phyloP scores from a whole-genome alignment of 2,888 invertebrate genomes.

The Drosophila cracens region DNA sequence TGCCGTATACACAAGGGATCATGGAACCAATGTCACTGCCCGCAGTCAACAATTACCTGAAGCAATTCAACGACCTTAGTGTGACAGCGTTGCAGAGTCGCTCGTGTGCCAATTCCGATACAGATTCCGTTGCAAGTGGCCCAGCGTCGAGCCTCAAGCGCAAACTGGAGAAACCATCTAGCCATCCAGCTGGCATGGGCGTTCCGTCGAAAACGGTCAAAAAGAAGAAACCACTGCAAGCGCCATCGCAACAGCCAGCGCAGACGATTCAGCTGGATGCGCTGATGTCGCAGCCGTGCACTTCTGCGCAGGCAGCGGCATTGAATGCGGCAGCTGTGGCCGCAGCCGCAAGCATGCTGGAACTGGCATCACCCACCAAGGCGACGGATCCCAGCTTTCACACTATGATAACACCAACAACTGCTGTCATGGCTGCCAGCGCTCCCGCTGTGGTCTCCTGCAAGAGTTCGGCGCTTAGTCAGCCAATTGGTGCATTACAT shows the following conservation, averaged over 20 bases:
- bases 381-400: slow-evolving; percentile 83
- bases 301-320: slow-evolving; percentile 64
- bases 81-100: slow-evolving; percentile 39
- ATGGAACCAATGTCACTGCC: slow-evolving; percentile 46
- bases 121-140: slow-evolving; percentile 70
- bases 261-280: slow-evolving; percentile 44
- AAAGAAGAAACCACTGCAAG: slow-evolving; percentile 42
- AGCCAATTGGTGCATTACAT: slow-evolving; percentile 60
- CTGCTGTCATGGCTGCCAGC: slow-evolving; percentile 18
- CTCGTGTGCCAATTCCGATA: slow-evolving; percentile 71
- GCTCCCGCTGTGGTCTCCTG: slow-evolving; percentile 24
- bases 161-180: slow-evolving; percentile 33
- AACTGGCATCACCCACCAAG: slow-evolving; percentile 76
- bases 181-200: not conserved
- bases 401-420: slow-evolving; percentile 67
- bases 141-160: slow-evolving; percentile 64
- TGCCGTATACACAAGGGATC: slow-evolving; percentile 1
- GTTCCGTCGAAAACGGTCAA: slow-evolving; percentile 30
- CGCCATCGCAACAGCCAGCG: slow-evolving; percentile 13
- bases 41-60: slow-evolving; percentile 46
- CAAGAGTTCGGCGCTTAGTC: slow-evolving; percentile 25
- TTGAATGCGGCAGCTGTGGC: slow-evolving; percentile 46
- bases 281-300: slow-evolving; percentile 56
- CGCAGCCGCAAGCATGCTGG: slow-evolving; percentile 51
- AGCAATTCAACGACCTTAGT: slow-evolving; percentile 63